A percentile compares a stretch with the other conserved stretches of the same genome.
Conservation (phyloP, 2,113 vertebrate species). For the Cisticola juncidis region DNA sequence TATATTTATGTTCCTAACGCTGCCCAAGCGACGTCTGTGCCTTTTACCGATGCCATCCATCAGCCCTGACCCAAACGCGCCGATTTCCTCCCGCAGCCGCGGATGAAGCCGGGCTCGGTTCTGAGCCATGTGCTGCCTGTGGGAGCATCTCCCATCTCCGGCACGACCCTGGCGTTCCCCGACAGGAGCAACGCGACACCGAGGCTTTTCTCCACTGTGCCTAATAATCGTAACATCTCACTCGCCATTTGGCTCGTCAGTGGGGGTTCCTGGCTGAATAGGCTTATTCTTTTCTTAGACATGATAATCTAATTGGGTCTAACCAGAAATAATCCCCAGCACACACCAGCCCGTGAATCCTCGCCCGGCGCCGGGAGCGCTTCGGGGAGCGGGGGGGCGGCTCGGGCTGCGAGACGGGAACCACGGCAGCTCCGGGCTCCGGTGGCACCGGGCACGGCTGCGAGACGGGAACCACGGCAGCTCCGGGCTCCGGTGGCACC, state of each 20-base stretch:
- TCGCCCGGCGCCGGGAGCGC: neutral
- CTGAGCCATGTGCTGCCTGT: neutral
- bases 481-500: neutral
- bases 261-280: constrained; percentile 5
- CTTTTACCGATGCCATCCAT: neutral
- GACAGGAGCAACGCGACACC: neutral
- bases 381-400: neutral
- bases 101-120: neutral
- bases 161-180: neutral
- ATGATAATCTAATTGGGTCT: constrained; percentile 62
- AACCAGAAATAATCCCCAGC: constrained; percentile 54
- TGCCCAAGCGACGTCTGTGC: neutral
- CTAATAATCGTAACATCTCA: constrained; percentile 13
- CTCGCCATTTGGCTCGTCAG: constrained; percentile 45
- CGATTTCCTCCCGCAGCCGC: neutral
- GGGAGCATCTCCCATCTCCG: neutral
- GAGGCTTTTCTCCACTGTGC: neutral
- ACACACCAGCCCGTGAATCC: neutral
- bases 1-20: accelerated
- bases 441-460: neutral
- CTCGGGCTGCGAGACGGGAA: neutral
- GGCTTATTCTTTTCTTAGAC: constrained; percentile 56
- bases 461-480: neutral
- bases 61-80: neutral
- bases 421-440: neutral